Evolutionary conservation across 2,888 invertebrate species (phyloP), one percentile per base, ranked within the genome.

Genomic region (Pardosa pseudoannulata): DNA sequence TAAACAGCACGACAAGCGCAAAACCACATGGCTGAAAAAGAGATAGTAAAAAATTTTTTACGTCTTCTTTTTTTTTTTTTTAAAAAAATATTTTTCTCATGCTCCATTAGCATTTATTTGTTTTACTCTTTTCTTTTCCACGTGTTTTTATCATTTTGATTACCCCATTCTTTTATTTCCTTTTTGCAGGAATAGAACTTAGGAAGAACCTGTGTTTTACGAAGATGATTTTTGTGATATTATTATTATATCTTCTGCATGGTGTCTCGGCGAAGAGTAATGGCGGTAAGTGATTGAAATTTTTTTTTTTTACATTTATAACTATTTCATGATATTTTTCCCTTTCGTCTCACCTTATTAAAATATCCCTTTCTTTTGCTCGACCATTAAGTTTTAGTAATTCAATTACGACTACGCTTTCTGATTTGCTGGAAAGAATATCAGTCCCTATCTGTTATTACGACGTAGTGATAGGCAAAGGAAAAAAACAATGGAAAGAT

Each of bases 201-300:
- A 62, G 76, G 73, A 64, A 65, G 28, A 46, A 46, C 27, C 16
- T 72, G 27, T 23, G 5, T 41, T 39, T 19, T 46, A 64, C 73
- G 46, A 78, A 65, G 67, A 85, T 85, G 78, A 67, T 85, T 85
- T 73, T 78, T 68, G 78, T 85, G 78, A 85, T 79, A 79, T 85
- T 85, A 79, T 85, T 85, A 73, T 85, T 85, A 85, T 73, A 78
- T 72, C 62, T 85, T 32, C 73, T 85, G 50, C 65, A 50, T 73
- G 32, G 28, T 39, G 39, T 32, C 65, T 11, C 67, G 23, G 71
- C 83, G 32, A 83, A 78, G 46, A 68, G 78, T 50, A 85, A 78
- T 78, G 83, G 78, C 19, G 83, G 83, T 85, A 68, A 78, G 83
- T 78, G 56, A n/a, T n/a, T n/a, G n/a, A n/a, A n/a, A n/a, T 62